Evolutionary conservation across 1,140 invertebrate species (phyloP), one percentile per base, ranked within the genome.

Genomic region (Pectinophora gossypiella): DNA sequence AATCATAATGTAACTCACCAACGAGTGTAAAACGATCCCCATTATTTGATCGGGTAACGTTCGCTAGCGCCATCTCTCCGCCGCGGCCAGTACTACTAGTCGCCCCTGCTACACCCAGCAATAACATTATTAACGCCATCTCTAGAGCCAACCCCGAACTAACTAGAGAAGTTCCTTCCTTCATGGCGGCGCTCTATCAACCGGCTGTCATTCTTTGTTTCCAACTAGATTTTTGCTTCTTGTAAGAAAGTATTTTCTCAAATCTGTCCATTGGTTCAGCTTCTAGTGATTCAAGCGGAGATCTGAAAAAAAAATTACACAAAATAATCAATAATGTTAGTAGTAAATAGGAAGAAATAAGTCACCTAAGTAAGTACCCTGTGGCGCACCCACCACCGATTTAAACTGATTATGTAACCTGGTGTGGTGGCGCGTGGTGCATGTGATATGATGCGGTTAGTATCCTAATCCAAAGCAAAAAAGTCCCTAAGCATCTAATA

Each of bases 21-120:
- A 70, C 56, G 46, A 86, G 62, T 16, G 80, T 72, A 57, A 86
- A 86, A 18, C 76, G 47, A 76, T 86, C 83, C 19, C 80, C 81
- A 35, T 57, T 64, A 12, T 77, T 62, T 52, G 72, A 72, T 66
- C 83, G 58, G 6, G 83, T 86, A 6, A 85, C 64, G 19, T 86
- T 86, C 2, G 71, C 69, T n/a, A 85, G 51, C 71, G 74, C 68
- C 73, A 82, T 78, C 78, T 85, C 79, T 70, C 59, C 71, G 18
- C 50, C 44, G 4, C 56, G 40, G 27, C 40, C 67, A 5, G 67
- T 64, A 72, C 44, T 63, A 22, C 40, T 44, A 16, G 51, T 20
- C 16, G 22, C 49, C 19, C 54, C 35, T 10, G 53, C 42, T n/a
- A n/a, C 10, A 38, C 52, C 49, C 42, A 74, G 23, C 4, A 72